A percentile compares a stretch with the other conserved stretches of the same genome.
Conservation (phyloP, 2,797 vertebrate genomes). For the Leptatherina wallacei region DNA sequence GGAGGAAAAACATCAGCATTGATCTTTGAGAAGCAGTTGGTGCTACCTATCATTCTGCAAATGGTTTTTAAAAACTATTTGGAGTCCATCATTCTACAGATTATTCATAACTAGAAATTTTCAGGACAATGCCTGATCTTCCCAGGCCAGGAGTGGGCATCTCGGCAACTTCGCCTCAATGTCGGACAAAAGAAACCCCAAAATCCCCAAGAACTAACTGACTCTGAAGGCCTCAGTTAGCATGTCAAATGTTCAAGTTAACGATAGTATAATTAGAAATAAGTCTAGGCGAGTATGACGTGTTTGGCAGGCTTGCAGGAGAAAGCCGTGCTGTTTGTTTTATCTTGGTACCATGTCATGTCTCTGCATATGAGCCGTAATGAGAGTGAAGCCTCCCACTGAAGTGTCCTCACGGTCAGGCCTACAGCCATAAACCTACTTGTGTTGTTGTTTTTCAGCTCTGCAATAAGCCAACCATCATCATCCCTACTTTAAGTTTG, state of each 20-base stretch:
- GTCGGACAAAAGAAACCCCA: neutral
- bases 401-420: neutral
- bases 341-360: neutral
- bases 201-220: no score
- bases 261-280: no score
- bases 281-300: no score
- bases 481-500: conserved; percentile 4
- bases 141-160: no score
- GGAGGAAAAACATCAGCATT: no score
- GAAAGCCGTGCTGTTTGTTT: neutral
- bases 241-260: neutral
- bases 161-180: no score
- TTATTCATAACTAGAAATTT: no score
- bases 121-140: no score
- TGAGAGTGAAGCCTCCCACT: neutral
- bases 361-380: neutral
- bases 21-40: neutral
- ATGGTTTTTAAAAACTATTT: neutral
- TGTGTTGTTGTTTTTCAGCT: conserved; percentile 15
- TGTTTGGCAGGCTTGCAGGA: neutral
- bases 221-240: neutral
- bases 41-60: neutral
- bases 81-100: neutral
- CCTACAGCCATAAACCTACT: conserved; percentile 2
- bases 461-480: conserved; percentile 18